Conservation (phyloP, 53 echinoderm and acorn worm genomes). For the Zoroaster sp. region DNA sequence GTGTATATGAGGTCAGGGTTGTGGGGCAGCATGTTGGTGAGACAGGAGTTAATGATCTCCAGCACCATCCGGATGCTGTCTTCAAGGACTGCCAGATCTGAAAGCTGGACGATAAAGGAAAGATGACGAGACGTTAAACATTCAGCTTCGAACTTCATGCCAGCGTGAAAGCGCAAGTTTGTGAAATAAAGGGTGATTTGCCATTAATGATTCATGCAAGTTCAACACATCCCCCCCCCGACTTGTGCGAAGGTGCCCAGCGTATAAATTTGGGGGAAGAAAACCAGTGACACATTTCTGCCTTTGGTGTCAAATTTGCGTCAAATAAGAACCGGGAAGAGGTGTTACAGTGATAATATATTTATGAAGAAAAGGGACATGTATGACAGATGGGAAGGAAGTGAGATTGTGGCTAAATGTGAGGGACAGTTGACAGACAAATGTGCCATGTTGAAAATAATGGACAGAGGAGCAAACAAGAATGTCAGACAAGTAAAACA, state of each 20-base stretch:
- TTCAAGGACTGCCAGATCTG: conserved; percentile 92
- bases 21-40: conserved; percentile 93
- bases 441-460: no score
- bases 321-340: not conserved
- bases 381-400: not conserved
- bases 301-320: no score
- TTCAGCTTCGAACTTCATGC: no score
- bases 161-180: no score
- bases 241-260: no score
- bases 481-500: no score
- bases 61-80: conserved; percentile 95
- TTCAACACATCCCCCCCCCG: not conserved
- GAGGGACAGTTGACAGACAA: no score
- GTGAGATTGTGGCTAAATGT: no score
- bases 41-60: conserved; percentile 98
- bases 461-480: no score
- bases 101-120: not conserved
- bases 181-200: not conserved
- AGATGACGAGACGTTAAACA: not conserved
- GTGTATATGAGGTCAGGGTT: conserved; percentile 99
- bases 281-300: no score
- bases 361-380: not conserved
- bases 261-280: no score
- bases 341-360: not conserved
- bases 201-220: not conserved